Evolutionary conservation across 2,888 invertebrate species (phyloP), one percentile per base, ranked within the genome.

Genomic region (Melinopterus prodromus): DNA sequence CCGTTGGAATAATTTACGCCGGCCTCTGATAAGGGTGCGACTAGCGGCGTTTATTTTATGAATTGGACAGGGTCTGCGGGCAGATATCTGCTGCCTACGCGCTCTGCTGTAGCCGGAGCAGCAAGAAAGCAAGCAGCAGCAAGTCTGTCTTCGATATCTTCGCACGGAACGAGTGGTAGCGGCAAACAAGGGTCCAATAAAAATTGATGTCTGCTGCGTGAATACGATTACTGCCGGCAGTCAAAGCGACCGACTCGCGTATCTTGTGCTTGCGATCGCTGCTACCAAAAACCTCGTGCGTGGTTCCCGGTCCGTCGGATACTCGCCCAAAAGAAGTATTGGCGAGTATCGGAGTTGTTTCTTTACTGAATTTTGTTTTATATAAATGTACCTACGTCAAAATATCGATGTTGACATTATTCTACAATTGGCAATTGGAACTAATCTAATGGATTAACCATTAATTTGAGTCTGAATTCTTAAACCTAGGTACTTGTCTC

Each of bases 161-260:
- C 53, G 53, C 53, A 53, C 53, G 9, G 53, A 53, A 53, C 53
- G 53, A 53, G 53, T 53, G 53, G 53, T 53, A 53, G 53, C 78
- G 76, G 78, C 78, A 80, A 80, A 76, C 77, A 80, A 77, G 82
- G 79, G 72, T 78, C 79, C 80, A 83, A 83, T 83, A 82, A 82
- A 83, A 82, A 82, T 83, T 82, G 83, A 83, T 80, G 81, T 80
- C 82, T 81, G 81, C 77, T 76, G 78, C 81, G 71, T 83, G 83
- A 81, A 83, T 83, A 82, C 81, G 79, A 82, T 83, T 81, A 82
- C 77, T 53, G 80, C 77, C 80, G 78, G 53, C 71, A 80, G 82
- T 82, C 81, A 82, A 82, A 81, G 82, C 78, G 78, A 80, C 81
- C 82, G 81, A 53, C 83, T 79, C 77, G 76, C 53, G 79, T 82